phyloP scores from a whole-genome alignment of 1,140 invertebrate genomes.

The Stegodyphus mimosarum region DNA sequence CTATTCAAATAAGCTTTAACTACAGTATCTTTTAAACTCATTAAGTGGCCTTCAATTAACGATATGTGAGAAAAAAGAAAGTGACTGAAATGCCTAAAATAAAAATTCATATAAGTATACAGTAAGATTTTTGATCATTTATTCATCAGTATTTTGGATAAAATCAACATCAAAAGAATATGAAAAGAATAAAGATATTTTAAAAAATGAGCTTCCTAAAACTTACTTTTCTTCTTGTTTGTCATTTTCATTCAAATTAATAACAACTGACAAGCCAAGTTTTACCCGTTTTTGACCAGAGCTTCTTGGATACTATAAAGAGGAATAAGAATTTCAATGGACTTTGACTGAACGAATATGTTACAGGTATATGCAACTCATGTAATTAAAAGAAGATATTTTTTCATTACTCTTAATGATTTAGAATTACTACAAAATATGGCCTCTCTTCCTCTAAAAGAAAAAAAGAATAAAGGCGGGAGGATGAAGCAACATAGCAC shows the following conservation, averaged over 20 bases:
- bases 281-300: slow-evolving; percentile 68
- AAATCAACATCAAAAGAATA: background rate
- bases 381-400: too few species aligned
- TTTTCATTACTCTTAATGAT: too few species aligned
- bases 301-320: slow-evolving; percentile 25
- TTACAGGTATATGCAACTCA: too few species aligned
- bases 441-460: too few species aligned
- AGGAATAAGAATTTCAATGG: too few species aligned
- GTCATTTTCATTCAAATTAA: slow-evolving; percentile 65
- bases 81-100: slow-evolving; percentile 65
- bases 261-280: slow-evolving; percentile 72
- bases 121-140: background rate
- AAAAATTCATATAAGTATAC: background rate
- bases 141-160: background rate
- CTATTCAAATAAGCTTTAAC: slow-evolving; percentile 72
- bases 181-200: background rate
- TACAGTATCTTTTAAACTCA: slow-evolving; percentile 76
- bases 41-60: slow-evolving; percentile 81
- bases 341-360: too few species aligned
- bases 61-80: slow-evolving; percentile 85
- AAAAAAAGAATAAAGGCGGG: too few species aligned
- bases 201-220: background rate
- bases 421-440: too few species aligned
- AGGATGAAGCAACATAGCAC: too few species aligned
- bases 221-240: slow-evolving; percentile 38